Percentiles rank a stretch among this genome's conserved stretches.
Evolutionary conservation across 2,113 vertebrate species (phyloP).

Genomic region (Oceanites oceanicus): DNA sequence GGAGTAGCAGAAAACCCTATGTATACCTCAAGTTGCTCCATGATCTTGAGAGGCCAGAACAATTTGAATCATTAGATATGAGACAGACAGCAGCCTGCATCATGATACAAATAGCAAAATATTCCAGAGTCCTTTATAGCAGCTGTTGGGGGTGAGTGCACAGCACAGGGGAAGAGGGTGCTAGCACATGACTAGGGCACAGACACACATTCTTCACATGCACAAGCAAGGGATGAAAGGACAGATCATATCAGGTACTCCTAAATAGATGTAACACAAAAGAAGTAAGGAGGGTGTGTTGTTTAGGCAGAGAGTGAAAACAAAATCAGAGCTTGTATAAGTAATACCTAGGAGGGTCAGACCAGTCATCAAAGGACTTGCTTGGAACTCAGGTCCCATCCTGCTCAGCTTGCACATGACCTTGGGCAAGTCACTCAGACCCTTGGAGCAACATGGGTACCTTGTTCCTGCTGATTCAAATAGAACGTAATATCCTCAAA

Average conservation of each 20-base stretch:
- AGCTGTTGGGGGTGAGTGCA: neutral
- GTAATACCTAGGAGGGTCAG: neutral
- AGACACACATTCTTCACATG: neutral
- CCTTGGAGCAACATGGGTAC: neutral
- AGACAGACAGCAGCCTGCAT: neutral
- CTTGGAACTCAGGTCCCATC: neutral
- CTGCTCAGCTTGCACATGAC: neutral
- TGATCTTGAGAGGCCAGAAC: neutral
- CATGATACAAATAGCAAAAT: neutral
- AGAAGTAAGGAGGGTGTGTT: neutral
- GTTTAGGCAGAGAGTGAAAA: neutral
- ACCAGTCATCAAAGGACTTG: neutral
- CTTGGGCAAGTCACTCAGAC: neutral
- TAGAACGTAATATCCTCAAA: neutral
- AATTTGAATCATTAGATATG: neutral
- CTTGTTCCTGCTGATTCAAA: neutral
- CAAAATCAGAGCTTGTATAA: neutral
- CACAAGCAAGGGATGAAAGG: neutral
- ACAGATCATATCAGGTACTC: neutral
- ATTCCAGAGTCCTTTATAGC: neutral
- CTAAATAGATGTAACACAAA: neutral
- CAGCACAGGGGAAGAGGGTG: neutral
- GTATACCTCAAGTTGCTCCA: neutral
- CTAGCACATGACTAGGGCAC: neutral
- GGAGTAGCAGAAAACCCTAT: neutral